Conservation (phyloP, 2,888 invertebrate genomes). For the Amphiduros pacificus region DNA sequence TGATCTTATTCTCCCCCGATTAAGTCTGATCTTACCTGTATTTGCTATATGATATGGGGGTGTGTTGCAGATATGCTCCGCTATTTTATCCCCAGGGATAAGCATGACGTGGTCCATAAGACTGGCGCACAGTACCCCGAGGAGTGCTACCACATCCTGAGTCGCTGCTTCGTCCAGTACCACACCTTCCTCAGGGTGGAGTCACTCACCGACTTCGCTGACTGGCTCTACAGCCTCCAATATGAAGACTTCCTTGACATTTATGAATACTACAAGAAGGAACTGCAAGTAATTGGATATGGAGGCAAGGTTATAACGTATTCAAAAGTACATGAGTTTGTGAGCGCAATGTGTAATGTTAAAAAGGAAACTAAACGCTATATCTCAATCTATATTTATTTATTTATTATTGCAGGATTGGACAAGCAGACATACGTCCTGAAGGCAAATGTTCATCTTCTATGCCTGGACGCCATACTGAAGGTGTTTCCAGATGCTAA, state of each 20-base stretch:
- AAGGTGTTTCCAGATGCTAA: slow-evolving; percentile 2
- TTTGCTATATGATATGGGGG: too few relatives aligned
- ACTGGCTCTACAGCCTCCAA: not conserved
- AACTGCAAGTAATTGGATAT: not conserved
- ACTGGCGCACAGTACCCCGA: too few relatives aligned
- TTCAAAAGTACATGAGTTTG: too few relatives aligned
- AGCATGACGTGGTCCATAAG: too few relatives aligned
- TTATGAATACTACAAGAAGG: not conserved
- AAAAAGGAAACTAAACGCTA: too few relatives aligned
- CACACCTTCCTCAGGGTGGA: not conserved
- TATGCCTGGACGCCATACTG: not conserved
- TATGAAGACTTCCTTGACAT: not conserved
- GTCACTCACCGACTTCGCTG: not conserved
- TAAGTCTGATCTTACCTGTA: too few relatives aligned
- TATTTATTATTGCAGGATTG: not conserved
- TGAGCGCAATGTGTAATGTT: too few relatives aligned
- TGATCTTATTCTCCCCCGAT: too few relatives aligned
- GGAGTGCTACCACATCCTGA: not conserved
- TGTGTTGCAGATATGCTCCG: too few relatives aligned
- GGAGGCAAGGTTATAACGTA: too few relatives aligned
- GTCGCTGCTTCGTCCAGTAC: not conserved
- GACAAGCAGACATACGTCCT: not conserved
- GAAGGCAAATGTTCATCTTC: not conserved
- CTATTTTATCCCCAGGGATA: too few relatives aligned
- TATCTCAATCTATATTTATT: too few relatives aligned